phyloP scores from a whole-genome alignment of 2,888 invertebrate genomes.

The Drosophila subquinaria region DNA sequence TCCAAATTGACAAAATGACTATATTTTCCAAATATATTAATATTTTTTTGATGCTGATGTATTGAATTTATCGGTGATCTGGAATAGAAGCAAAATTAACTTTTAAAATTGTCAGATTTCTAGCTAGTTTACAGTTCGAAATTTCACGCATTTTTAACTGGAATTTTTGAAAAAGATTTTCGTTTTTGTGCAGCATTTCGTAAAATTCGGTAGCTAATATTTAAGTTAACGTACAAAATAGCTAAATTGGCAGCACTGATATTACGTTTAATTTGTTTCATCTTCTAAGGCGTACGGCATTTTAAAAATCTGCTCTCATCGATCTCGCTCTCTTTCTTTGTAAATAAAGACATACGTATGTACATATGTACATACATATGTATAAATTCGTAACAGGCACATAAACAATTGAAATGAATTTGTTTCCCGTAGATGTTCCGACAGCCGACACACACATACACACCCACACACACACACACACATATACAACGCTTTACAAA shows the following conservation, averaged over 20 bases:
- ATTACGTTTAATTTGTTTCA: conserved; percentile 54
- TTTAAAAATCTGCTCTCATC: conserved; percentile 23
- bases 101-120: no score
- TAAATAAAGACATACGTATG: background rate
- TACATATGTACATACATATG: background rate
- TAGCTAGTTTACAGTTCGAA: no score
- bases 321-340: conserved; percentile 26
- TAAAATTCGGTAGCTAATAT: background rate
- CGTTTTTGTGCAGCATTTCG: no score
- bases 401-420: conserved; percentile 78
- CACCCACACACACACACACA: conserved; percentile 10
- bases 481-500: conserved; percentile 17
- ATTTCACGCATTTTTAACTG: background rate
- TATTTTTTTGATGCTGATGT: no score
- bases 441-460: conserved; percentile 42
- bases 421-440: conserved; percentile 69
- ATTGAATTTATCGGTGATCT: no score
- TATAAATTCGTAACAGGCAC: conserved; percentile 34
- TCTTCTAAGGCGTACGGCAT: conserved; percentile 50
- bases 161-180: background rate
- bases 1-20: no score
- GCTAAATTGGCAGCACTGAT: no score
- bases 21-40: no score
- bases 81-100: no score
- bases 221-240: background rate